Percentiles rank a stretch among this genome's conserved stretches.
Conservation (phyloP, 37 sponge, comb jelly and placozoan genomes). For the Petrosia ficiformis region DNA sequence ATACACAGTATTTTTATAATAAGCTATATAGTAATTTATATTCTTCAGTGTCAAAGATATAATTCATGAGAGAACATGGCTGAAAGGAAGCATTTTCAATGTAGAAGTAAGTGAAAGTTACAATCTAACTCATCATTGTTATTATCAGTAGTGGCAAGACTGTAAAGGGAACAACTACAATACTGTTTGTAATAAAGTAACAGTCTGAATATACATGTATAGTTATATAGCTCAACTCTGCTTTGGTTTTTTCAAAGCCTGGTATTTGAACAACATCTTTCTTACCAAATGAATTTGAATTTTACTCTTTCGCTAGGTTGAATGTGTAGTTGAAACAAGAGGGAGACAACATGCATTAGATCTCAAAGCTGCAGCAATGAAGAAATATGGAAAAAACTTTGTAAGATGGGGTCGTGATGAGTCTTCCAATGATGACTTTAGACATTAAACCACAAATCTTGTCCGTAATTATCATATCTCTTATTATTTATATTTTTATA, state of each 20-base stretch:
- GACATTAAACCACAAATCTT: too few relatives aligned
- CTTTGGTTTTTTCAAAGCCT: constrained; percentile 12
- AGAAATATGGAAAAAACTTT: constrained; percentile 25
- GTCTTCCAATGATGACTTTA: too few relatives aligned
- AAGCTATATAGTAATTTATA: too few relatives aligned
- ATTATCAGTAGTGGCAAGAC: too few relatives aligned
- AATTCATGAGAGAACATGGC: constrained; percentile 86
- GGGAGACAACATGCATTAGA: constrained; percentile 39
- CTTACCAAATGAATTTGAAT: too few relatives aligned
- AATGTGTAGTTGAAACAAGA: constrained; percentile 57
- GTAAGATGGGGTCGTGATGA: constrained; percentile 44
- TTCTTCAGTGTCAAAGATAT: constrained; percentile 92
- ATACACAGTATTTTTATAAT: too few relatives aligned
- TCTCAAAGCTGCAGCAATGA: constrained; percentile 35
- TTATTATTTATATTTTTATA: too few relatives aligned
- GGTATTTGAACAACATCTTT: background rate
- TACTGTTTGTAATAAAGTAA: background rate
- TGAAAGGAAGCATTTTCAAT: constrained; percentile 65
- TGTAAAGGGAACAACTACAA: background rate
- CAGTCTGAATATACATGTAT: background rate
- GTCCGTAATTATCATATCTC: too few relatives aligned
- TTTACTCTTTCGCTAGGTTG: constrained; percentile 18
- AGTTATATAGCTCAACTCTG: constrained; percentile 4
- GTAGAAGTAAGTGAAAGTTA: constrained; percentile 57
- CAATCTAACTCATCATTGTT: background rate